Base-by-base conservation (phyloP, 2,797 vertebrate species). In the Phataginus tricuspis region DNA sequence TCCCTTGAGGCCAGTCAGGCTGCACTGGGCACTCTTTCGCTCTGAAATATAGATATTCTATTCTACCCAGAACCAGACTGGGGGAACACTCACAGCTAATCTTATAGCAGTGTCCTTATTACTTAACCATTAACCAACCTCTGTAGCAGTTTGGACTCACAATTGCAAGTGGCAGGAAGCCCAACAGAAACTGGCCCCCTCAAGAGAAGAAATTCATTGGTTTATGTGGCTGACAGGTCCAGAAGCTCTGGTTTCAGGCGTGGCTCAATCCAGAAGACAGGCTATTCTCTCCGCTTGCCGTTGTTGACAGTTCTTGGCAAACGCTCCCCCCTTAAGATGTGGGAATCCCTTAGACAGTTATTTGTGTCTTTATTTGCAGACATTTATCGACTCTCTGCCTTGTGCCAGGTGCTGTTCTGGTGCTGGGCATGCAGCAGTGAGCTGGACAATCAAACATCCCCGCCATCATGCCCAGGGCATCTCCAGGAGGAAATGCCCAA, bases 401-500 rank as follows among this genome's bases (percentile, higher is more conserved):
- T 72, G 82, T 45, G 18, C 11, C n/a, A 91, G n/a, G 63, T 77
- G 11, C 51, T 27, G 1, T 42, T 51, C 10, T 21, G 61, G 16
- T 31, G 12, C 51, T 29, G 12, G 45, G 15, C 57, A 18, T 12
- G 39, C 61, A 45, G 53, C 0, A 21, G 39, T 31, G 57, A 85
- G 59, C n/a, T 61, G 59, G 45, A 19, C 23, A n/a, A 3, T 29
- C 51, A 19, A 15, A 12, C 16, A 77, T 29, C 37, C 31, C 39
- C 31, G 25, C 37, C 34, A 1, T 42, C 21, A 1, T 18, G 14
- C 25, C 91, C 71, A 12, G 10, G 57, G 42, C 19, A 31, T 15
- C 75, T 92, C 15, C 12, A 71, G 69, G 78, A 88, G 45, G 82
- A 94, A 78, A 29, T 34, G 21, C 61, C 25, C 57, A 3, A 27